phyloP scores from a whole-genome alignment of 2,888 invertebrate genomes.

The Galerucella calmariensis region DNA sequence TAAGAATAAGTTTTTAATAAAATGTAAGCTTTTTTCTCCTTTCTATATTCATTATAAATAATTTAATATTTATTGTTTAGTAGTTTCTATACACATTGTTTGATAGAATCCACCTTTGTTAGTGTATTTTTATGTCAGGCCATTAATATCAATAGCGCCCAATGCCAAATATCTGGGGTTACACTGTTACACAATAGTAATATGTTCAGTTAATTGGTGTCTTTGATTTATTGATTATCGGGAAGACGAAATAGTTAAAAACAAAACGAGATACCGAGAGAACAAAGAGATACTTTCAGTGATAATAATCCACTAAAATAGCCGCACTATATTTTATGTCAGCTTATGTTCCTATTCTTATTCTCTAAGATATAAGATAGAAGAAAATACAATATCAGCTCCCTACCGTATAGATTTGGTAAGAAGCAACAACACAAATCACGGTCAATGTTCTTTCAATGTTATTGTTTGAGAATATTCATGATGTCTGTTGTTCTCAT shows the following conservation, averaged over 20 bases:
- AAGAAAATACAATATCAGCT: constrained; percentile 43
- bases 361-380: constrained; percentile 47
- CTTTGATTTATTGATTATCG: constrained; percentile 32
- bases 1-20: too few species aligned
- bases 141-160: neutral
- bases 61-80: neutral
- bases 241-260: constrained; percentile 35
- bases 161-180: constrained; percentile 5
- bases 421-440: constrained; percentile 38
- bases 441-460: constrained; percentile 39
- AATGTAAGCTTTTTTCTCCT: too few species aligned
- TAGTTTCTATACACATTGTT: neutral
- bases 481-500: constrained; percentile 26
- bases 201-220: constrained; percentile 24
- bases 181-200: constrained; percentile 15
- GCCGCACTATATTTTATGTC: constrained; percentile 48
- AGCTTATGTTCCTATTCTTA: constrained; percentile 42
- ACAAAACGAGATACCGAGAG: constrained; percentile 40
- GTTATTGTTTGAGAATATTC: constrained; percentile 36
- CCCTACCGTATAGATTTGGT: constrained; percentile 44
- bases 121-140: neutral
- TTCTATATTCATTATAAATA: neutral
- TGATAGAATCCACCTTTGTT: neutral
- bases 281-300: constrained; percentile 46
- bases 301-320: constrained; percentile 49